phyloP scores from a whole-genome alignment of 2,888 invertebrate genomes.

The Drosophila meridiana region DNA sequence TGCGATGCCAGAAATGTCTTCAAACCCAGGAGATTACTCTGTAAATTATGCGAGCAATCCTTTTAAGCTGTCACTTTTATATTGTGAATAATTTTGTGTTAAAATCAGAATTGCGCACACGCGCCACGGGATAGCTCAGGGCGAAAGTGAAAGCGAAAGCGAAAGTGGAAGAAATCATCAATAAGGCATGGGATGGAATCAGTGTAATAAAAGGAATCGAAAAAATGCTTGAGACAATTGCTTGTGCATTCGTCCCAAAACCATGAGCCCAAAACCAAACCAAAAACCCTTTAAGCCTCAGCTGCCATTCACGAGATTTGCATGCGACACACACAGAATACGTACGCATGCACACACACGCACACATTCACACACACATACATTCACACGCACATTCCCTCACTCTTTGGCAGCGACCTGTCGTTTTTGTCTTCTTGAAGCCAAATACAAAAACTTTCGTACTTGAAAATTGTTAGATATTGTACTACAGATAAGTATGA shows the following conservation, averaged over 20 bases:
- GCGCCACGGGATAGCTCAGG: constrained; percentile 31
- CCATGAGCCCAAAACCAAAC: constrained; percentile 6
- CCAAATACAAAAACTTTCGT: constrained; percentile 16
- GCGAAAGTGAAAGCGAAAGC: neutral
- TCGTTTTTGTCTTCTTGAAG: constrained; percentile 21
- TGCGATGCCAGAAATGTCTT: neutral
- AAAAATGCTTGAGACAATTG: constrained; percentile 69
- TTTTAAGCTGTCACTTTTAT: constrained; percentile 73
- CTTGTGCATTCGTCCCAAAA: constrained; percentile 53
- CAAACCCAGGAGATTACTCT: constrained; percentile 50
- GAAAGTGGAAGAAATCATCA: neutral
- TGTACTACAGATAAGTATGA: constrained; percentile 3
- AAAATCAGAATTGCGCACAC: constrained; percentile 72
- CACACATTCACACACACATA: constrained; percentile 3
- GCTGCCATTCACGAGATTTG: constrained; percentile 57
- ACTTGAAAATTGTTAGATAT: neutral
- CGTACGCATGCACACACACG: constrained; percentile 7
- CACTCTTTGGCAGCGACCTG: constrained; percentile 9
- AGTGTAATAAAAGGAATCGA: constrained; percentile 8
- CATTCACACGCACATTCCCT: neutral
- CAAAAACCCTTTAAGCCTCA: constrained; percentile 51
- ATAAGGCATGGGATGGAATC: neutral
- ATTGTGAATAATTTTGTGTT: constrained; percentile 75
- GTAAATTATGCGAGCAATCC: constrained; percentile 69
- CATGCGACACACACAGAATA: constrained; percentile 24